Evolutionary conservation across 2,888 invertebrate species (phyloP).

Genomic region (Oeneis ivallda): DNA sequence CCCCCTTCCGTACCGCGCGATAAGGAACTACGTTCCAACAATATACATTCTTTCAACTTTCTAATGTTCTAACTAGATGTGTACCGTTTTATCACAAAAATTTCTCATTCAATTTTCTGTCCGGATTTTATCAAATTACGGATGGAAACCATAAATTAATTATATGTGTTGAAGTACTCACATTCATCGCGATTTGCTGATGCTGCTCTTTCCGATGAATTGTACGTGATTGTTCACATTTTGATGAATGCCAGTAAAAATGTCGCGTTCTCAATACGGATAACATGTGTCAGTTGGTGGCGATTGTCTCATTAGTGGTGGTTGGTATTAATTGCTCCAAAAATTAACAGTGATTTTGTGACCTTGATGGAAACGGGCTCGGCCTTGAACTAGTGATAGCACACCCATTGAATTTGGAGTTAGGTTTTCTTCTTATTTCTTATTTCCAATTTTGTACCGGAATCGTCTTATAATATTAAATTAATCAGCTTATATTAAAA

Average conservation of each 20-base stretch:
- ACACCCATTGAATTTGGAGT: background rate
- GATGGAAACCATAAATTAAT: conserved; percentile 15
- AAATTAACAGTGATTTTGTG: conserved; percentile 19
- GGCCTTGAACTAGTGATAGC: background rate
- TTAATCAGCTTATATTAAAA: too few relatives aligned
- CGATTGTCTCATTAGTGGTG: conserved; percentile 52
- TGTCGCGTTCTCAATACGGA: conserved; percentile 52
- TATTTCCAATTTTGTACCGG: too few relatives aligned
- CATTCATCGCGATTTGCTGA: conserved; percentile 30
- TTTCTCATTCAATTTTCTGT: conserved; percentile 19
- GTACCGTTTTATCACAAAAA: background rate
- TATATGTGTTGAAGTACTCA: conserved; percentile 21
- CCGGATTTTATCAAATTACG: conserved; percentile 45
- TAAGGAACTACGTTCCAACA: too few relatives aligned
- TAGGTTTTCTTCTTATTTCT: background rate
- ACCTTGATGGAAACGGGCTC: background rate
- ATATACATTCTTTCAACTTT: too few relatives aligned
- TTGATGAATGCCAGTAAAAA: conserved; percentile 48
- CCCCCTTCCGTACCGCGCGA: too few relatives aligned
- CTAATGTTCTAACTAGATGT: too few relatives aligned
- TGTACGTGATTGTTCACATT: conserved; percentile 54
- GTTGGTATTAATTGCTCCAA: conserved; percentile 53
- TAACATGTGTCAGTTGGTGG: conserved; percentile 65
- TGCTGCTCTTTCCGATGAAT: conserved; percentile 32
- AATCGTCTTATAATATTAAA: too few relatives aligned